Conservation (phyloP, 2,113 vertebrate genomes). For the Ramphastos sulfuratus region DNA sequence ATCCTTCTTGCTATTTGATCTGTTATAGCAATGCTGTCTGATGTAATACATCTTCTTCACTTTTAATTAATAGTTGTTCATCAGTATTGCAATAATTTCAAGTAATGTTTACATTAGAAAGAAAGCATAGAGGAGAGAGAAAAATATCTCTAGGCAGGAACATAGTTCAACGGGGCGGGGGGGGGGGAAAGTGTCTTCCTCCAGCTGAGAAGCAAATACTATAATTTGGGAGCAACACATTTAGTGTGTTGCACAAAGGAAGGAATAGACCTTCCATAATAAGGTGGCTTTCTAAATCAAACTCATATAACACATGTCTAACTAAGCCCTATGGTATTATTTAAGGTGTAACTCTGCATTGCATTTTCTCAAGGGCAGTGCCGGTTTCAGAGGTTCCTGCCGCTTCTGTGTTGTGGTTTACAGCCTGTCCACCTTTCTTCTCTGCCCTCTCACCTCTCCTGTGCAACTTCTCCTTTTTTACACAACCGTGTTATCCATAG, state of each 20-base stretch:
- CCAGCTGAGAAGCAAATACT: conserved; percentile 30
- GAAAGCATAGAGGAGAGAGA: neutral
- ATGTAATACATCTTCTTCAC: conserved; percentile 63
- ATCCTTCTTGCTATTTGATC: conserved; percentile 45
- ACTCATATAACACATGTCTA: neutral
- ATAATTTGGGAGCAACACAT: neutral
- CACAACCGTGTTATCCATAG: neutral
- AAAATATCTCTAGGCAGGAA: conserved; percentile 38
- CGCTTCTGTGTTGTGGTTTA: neutral
- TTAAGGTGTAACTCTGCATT: neutral
- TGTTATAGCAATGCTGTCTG: conserved; percentile 9
- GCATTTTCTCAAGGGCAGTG: neutral
- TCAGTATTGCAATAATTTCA: conserved; percentile 62
- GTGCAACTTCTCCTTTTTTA: neutral
- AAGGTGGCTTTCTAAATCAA: neutral
- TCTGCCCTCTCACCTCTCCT: neutral
- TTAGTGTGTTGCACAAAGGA: neutral
- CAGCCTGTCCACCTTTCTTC: neutral
- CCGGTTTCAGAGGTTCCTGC: neutral
- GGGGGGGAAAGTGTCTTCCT: neutral
- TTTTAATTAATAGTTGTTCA: conserved; percentile 62
- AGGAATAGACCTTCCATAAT: neutral
- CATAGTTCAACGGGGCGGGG: neutral
- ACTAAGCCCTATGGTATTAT: neutral
- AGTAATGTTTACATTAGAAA: conserved; percentile 47